Percentiles rank a stretch among this genome's conserved stretches.
These are phyloP conservation scores for Antheraea mylitta DNA, from an alignment of 1,140 invertebrate genomes.

Conservation along the genomic window DNA sequence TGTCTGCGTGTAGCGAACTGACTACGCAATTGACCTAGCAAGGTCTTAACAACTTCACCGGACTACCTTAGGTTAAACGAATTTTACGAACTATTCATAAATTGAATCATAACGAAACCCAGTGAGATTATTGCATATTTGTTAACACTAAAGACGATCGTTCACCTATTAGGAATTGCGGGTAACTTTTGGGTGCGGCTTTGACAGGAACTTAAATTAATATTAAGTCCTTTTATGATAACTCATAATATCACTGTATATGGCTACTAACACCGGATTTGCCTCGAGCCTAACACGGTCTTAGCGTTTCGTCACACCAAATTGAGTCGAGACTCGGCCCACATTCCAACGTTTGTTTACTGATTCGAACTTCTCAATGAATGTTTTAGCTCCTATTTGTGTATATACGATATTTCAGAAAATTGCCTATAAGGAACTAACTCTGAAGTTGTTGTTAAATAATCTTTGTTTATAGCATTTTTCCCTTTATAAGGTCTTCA, in stretches of 20 bases:
- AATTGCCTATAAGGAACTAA: background rate
- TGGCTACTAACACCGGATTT: background rate
- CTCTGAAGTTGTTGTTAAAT: background rate
- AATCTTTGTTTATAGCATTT: background rate
- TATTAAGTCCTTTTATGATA: conserved; percentile 4
- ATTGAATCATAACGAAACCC: too few relatives aligned
- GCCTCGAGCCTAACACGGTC: background rate
- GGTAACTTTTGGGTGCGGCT: background rate
- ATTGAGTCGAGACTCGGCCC: background rate
- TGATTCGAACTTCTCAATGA: background rate
- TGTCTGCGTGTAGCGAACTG: too few relatives aligned
- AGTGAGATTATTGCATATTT: too few relatives aligned
- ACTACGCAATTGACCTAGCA: too few relatives aligned
- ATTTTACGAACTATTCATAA: too few relatives aligned
- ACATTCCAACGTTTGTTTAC: background rate
- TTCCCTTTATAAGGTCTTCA: background rate
- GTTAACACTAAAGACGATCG: too few relatives aligned
- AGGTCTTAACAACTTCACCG: too few relatives aligned
- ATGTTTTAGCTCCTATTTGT: background rate
- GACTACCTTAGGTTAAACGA: too few relatives aligned
- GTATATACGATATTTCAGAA: background rate
- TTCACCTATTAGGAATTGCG: background rate
- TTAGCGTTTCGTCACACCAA: conserved; percentile 2
- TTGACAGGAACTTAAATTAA: conserved; percentile 3
- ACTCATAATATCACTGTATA: conserved; percentile 3